phyloP scores from a whole-genome alignment of 1,140 invertebrate species.

The Lucilia cuprina region DNA sequence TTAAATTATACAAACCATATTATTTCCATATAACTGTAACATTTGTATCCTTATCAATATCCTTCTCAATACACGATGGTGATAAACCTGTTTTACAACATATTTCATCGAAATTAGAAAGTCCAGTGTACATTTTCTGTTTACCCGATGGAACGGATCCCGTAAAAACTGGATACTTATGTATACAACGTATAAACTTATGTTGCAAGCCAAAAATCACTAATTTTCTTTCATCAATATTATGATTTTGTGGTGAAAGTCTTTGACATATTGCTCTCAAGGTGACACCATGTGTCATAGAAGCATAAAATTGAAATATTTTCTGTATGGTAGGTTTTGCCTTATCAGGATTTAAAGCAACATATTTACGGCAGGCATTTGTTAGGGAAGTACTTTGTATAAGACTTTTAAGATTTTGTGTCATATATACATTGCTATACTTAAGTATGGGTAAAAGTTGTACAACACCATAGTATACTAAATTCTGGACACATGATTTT shows the following conservation, averaged over 20 bases:
- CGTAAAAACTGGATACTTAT: conserved; percentile 73
- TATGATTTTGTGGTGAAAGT: conserved; percentile 58
- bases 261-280: conserved; percentile 84
- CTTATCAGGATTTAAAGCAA: conserved; percentile 65
- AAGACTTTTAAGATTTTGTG: conserved; percentile 79
- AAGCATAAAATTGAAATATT: conserved; percentile 82
- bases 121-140: conserved; percentile 79
- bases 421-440: conserved; percentile 93
- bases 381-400: conserved; percentile 75
- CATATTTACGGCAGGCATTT: conserved; percentile 76
- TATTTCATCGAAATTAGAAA: conserved; percentile 85
- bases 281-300: conserved; percentile 84
- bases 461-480: conserved; percentile 77
- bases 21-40: conserved; percentile 86
- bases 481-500: conserved; percentile 93
- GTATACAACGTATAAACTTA: conserved; percentile 82
- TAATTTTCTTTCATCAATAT: conserved; percentile 85
- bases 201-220: conserved; percentile 90
- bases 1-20: background rate
- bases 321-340: conserved; percentile 73
- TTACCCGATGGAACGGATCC: conserved; percentile 64
- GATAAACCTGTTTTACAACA: conserved; percentile 86
- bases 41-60: conserved; percentile 85
- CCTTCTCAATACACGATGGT: conserved; percentile 81
- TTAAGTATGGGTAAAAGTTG: conserved; percentile 89